Conservation (phyloP, 35 echinoderm and acorn worm genomes). For the Stichopus chloronotus region DNA sequence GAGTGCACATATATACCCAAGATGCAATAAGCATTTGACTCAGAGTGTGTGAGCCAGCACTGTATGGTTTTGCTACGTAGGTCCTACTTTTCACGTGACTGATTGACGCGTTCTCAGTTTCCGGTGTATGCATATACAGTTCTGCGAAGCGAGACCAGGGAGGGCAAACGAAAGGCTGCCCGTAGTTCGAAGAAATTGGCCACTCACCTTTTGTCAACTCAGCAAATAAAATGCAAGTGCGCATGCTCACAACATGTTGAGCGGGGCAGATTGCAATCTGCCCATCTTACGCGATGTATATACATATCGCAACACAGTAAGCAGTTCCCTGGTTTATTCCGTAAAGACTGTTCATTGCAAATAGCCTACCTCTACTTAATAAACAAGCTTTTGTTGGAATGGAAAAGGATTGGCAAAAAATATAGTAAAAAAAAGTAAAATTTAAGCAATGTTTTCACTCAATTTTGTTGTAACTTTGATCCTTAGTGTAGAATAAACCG, state of each 20-base stretch:
- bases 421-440: not conserved
- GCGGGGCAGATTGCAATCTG: not conserved
- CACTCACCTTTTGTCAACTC: not conserved
- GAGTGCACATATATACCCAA: not conserved
- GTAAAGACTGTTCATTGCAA: not conserved
- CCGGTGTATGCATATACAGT: too few species aligned
- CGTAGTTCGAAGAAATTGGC: not conserved
- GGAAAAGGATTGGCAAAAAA: not conserved
- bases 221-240: too few species aligned
- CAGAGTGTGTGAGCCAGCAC: not conserved
- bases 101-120: too few species aligned
- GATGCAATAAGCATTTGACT: not conserved
- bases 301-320: not conserved
- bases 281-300: not conserved
- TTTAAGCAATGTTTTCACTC: slow-evolving; percentile 17
- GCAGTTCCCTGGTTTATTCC: not conserved
- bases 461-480: slow-evolving; percentile 5
- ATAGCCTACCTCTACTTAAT: not conserved
- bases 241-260: not conserved
- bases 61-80: too few species aligned
- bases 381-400: not conserved
- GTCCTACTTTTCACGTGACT: too few species aligned
- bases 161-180: too few species aligned
- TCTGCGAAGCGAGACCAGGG: too few species aligned
- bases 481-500: not conserved